Evolutionary conservation across 2,797 vertebrate genomes (phyloP).

Genomic region (Leptodactylus fallax): DNA sequence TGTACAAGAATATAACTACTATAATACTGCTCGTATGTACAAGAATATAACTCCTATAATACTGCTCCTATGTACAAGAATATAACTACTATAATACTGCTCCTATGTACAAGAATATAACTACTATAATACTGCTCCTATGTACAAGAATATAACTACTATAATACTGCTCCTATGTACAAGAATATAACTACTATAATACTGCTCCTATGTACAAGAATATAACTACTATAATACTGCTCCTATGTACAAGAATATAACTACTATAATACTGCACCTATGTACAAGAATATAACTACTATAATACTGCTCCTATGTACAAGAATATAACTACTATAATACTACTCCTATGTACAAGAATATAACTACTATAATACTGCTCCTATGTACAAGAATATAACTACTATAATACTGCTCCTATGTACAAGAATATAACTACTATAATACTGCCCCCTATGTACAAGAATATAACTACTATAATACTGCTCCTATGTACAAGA

Average conservation of each 20-base stretch:
- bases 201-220: background rate
- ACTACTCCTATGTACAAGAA: background rate
- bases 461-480: conserved; percentile 11
- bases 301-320: background rate
- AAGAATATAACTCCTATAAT: conserved; percentile 1
- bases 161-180: background rate
- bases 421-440: background rate
- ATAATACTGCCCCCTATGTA: background rate
- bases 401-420: conserved; percentile 4
- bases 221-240: conserved; percentile 1
- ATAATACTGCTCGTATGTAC: background rate
- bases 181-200: background rate
- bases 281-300: conserved; percentile 9
- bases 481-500: conserved; percentile 9
- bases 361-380: conserved; percentile 9
- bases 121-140: conserved; percentile 6
- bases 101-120: background rate
- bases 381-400: conserved; percentile 2
- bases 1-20: conserved; percentile 18
- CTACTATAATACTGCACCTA: conserved; percentile 2
- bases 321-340: conserved; percentile 13
- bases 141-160: conserved; percentile 9
- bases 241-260: background rate
- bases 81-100: conserved; percentile 9
- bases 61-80: conserved; percentile 1